These are phyloP conservation scores for Eptesicus fuscus DNA, from an alignment of 2,113 vertebrate genomes.

Conservation along the genomic window DNA sequence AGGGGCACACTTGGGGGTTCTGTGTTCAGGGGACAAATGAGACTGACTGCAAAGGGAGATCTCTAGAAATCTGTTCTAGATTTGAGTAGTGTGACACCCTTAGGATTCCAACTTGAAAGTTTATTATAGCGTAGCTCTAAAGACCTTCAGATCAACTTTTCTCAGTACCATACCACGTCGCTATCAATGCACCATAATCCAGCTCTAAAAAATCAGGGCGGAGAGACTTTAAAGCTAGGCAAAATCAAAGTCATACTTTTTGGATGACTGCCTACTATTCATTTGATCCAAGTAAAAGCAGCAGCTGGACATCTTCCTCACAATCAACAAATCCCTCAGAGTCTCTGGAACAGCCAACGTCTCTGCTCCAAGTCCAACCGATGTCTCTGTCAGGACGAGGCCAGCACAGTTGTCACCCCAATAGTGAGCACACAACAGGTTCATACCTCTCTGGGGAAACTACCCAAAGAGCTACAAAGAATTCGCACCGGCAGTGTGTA, in stretches of 20 bases:
- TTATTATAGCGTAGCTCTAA: neutral
- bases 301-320: neutral
- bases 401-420: neutral
- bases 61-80: neutral
- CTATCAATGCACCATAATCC: neutral
- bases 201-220: neutral
- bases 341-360: neutral
- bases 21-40: neutral
- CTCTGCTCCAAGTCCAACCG: neutral
- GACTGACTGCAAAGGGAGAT: neutral
- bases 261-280: neutral
- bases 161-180: neutral
- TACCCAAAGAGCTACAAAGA: neutral
- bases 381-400: neutral
- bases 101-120: neutral
- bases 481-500: neutral
- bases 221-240: neutral
- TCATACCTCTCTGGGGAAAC: neutral
- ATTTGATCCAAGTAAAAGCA: neutral
- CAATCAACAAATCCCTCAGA: neutral
- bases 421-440: neutral
- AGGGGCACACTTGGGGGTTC: neutral
- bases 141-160: neutral
- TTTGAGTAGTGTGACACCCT: neutral
- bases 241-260: neutral